Evolutionary conservation across 2,113 vertebrate species (phyloP), one percentile per base, ranked within the genome.

Genomic region (Amia ocellicauda): DNA sequence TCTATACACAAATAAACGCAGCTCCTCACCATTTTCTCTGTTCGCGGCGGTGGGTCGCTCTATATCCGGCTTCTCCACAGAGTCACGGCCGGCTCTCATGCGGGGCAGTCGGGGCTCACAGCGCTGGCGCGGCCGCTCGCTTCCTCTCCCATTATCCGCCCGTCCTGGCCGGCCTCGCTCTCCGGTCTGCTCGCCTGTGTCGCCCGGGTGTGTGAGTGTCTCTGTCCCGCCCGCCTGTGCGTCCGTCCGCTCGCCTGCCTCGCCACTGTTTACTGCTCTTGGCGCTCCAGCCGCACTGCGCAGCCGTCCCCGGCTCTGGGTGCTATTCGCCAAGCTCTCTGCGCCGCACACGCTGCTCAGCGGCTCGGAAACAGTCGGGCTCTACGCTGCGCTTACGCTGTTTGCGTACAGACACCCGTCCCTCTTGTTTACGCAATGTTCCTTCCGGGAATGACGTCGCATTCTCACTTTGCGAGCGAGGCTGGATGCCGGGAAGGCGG

Each of bases 21-120:
- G 11, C 11, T 36, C 60, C 78, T 80, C 66, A 80, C 78, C 78
- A 80, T 80, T 68, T 75, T 80, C 68, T 57, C 69, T 53, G 27
- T 64, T 58, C 54, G 31, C 31, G 40, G 69, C 57, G 43, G 68
- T 27, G n/a, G 7, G 60, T 64, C 54, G 60, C 17, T 23, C 50
- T 66, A 64, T 55, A 62, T 58, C 56, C 61, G 50, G 51, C 56
- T 71, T 58, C 27, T 36, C 28, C 50, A 14, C 29, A 58, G 27
- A 64, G 61, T 29, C 58, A 64, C 53, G 51, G 27, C 52, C 65
- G 58, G 69, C 43, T n/a, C 61, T 58, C 40, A 55, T n/a, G n/a
- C 47, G 47, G 23, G 64, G 64, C 52, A 66, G 31, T 62, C 58
- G 51, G 26, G 61, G 36, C 58, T 74, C 26, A 55, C 55, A 52